Base-by-base conservation (phyloP, 2,113 vertebrate genomes). In the Nothobranchius furzeri region DNA sequence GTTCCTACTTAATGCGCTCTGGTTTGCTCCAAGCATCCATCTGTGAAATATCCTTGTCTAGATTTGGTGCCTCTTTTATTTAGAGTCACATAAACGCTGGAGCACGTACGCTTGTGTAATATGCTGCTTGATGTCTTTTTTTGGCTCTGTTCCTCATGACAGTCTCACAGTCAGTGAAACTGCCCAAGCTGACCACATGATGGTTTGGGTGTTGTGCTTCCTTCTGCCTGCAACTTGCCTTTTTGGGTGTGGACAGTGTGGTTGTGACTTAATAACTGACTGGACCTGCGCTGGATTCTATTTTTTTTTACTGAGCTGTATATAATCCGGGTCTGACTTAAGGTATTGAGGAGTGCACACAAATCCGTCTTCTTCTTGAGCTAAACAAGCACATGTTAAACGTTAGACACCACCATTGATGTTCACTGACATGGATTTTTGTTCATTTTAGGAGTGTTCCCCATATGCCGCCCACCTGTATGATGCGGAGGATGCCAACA, bases 391-490 rank as follows among this genome's bases (percentile, higher is more conserved):
- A 40, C 9, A 40, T 30, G 4, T 30, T 3, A 30, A 30, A 30
- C 1, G 4, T 30, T 30, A 2, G 30, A 30, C 37, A 40, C 7
- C 14, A 49, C 20, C 47, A 17, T 8, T 49, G 43, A 45, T 4
- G 13, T 12, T 9, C 5, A 2, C 12, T 53, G 10, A 25, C 30
- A 53, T 12, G n/a, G 4, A 1, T 43, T 0, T 0, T 4, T 47
- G 20, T 30, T 12, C 35, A 12, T 46, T 53, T 46, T 56, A 95
- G 94, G 93, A 93, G 79, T 95, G 94, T 64, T 94, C 94, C 15
- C 94, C 94, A 3, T 95, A 94, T 7, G 64, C 94, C 0, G 94
- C 93, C 50, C 94, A 95, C 75, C 85, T 95, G 58, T 95, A 89
- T 3, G 94, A 95, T 51, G 93, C 94, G 0, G 94, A 95, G 72